These are phyloP conservation scores for Xestia ashworthii DNA, from an alignment of 2,888 invertebrate species.

Conservation along the genomic window DNA sequence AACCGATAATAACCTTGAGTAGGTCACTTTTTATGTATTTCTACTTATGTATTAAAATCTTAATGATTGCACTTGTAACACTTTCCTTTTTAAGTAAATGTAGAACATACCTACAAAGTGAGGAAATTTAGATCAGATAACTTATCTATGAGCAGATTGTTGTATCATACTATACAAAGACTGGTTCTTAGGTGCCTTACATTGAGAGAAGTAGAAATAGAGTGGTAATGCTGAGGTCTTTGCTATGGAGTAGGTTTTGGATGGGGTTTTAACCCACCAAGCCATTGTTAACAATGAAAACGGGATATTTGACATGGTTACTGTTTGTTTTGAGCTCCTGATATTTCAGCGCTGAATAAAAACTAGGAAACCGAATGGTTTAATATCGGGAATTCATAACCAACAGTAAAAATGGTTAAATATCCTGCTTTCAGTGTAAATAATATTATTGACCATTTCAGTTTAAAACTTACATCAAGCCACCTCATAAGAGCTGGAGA, in stretches of 20 bases:
- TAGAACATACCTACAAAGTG: neutral
- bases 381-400: too few species aligned
- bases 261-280: neutral
- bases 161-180: neutral
- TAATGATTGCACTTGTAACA: neutral
- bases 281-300: neutral
- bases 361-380: too few species aligned
- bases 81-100: constrained; percentile 7
- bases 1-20: constrained; percentile 39
- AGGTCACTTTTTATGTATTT: constrained; percentile 8
- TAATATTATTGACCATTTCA: too few species aligned
- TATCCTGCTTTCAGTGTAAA: too few species aligned
- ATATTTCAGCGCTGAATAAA: too few species aligned
- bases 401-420: too few species aligned
- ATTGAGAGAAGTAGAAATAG: neutral
- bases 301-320: too few species aligned
- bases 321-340: too few species aligned
- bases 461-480: too few species aligned
- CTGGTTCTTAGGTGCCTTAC: neutral
- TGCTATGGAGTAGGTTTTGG: neutral
- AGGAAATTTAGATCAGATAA: constrained; percentile 15
- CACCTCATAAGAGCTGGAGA: neutral
- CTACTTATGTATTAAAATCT: neutral
- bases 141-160: neutral
- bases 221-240: neutral